phyloP scores from a whole-genome alignment of 2,888 invertebrate species.

The Hedychridium roseum region DNA sequence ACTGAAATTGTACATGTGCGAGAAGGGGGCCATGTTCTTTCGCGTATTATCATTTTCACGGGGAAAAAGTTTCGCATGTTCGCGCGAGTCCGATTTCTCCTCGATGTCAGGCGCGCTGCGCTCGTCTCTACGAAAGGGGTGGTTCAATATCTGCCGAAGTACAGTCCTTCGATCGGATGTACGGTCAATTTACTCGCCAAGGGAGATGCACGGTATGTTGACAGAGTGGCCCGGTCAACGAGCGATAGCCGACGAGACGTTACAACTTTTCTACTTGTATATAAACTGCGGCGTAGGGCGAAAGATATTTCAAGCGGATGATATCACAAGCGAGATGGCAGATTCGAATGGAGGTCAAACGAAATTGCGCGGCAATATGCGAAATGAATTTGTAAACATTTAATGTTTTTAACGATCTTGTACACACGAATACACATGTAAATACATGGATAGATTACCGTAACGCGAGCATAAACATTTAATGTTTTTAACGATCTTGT shows the following conservation, averaged over 20 bases:
- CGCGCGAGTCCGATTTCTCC: constrained; percentile 13
- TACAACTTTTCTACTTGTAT: constrained; percentile 54
- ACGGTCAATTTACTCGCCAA: no score
- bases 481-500: constrained; percentile 63
- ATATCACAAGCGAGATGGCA: constrained; percentile 10
- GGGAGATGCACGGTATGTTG: no score
- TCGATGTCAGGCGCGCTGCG: no score
- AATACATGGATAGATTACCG: constrained; percentile 59
- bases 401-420: constrained; percentile 62
- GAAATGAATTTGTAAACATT: constrained; percentile 55
- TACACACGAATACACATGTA: constrained; percentile 60
- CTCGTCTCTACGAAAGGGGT: no score
- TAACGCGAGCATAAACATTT: constrained; percentile 60
- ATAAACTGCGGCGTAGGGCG: constrained; percentile 43
- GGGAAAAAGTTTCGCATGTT: constrained; percentile 17
- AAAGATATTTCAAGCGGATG: constrained; percentile 37
- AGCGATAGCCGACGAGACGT: constrained; percentile 43
- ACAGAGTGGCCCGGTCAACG: constrained; percentile 35
- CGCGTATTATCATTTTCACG: constrained; percentile 8
- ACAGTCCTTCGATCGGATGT: no score
- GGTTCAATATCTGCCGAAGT: no score
- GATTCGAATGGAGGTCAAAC: constrained; percentile 7
- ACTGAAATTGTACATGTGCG: not conserved
- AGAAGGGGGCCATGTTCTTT: constrained; percentile 3
- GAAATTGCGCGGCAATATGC: constrained; percentile 36